Conservation (phyloP, 2,888 invertebrate genomes). For the Ptilodon capucinus region DNA sequence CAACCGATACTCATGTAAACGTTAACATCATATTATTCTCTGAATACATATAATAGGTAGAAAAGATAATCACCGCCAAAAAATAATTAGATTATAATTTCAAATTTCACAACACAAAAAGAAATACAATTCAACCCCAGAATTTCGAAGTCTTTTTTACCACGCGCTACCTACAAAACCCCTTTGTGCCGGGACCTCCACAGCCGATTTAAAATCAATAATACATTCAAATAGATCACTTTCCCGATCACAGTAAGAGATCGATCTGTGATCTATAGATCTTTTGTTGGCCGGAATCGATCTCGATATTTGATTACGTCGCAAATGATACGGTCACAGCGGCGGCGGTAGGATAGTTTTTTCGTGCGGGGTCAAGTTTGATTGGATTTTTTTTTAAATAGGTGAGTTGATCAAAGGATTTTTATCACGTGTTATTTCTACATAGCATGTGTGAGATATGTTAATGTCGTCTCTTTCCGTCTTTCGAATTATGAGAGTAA, state of each 20-base stretch:
- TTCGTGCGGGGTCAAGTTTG: conserved; percentile 32
- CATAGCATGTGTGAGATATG: no score
- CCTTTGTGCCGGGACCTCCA: conserved; percentile 56
- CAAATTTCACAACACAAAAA: neutral
- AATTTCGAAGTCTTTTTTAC: conserved; percentile 17
- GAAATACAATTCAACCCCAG: conserved; percentile 5
- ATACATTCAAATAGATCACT: conserved; percentile 67
- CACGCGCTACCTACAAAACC: conserved; percentile 39
- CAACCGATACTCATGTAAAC: no score
- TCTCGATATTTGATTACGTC: conserved; percentile 65
- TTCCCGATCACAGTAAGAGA: conserved; percentile 74
- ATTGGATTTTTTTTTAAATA: conserved; percentile 34
- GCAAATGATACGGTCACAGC: conserved; percentile 56
- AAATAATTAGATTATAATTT: neutral
- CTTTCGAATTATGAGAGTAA: no score
- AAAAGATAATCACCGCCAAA: neutral
- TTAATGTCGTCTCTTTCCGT: no score
- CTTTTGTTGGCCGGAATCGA: conserved; percentile 75
- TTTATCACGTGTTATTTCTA: no score
- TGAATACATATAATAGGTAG: no score
- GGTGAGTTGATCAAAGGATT: conserved; percentile 20
- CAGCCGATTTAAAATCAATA: conserved; percentile 78
- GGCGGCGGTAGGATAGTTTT: conserved; percentile 39
- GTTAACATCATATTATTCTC: no score
- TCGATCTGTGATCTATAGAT: conserved; percentile 73